A percentile compares a stretch with the other conserved stretches of the same genome.
Conservation (phyloP, 2,888 invertebrate genomes). For the Drosophila cognata region DNA sequence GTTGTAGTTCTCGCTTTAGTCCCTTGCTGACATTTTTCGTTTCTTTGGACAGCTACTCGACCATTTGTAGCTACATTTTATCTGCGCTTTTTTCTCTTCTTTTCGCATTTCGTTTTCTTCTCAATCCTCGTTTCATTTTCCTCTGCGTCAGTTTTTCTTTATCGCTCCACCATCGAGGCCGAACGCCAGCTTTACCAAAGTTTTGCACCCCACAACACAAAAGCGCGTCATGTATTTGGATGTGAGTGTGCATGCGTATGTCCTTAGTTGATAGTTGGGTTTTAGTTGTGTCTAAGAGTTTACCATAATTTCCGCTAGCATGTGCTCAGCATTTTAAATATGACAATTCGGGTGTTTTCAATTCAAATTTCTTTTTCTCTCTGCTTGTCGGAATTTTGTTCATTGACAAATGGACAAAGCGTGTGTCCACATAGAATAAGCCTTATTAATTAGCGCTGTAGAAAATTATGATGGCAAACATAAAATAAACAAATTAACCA, state of each 20-base stretch:
- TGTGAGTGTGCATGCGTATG: conserved; percentile 26
- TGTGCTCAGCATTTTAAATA: conserved; percentile 58
- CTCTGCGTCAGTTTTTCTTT: conserved; percentile 62
- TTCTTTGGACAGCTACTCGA: conserved; percentile 54
- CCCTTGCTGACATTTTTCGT: conserved; percentile 74
- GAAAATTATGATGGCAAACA: conserved; percentile 37
- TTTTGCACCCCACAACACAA: conserved; percentile 30
- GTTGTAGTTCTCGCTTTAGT: conserved; percentile 48
- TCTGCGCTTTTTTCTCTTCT: conserved; percentile 34
- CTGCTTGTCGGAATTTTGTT: conserved; percentile 16
- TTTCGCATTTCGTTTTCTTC: conserved; percentile 8
- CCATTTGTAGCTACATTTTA: conserved; percentile 66
- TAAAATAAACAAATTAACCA: conserved; percentile 9
- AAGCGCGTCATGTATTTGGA: conserved; percentile 4
- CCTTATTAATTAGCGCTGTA: conserved; percentile 56
- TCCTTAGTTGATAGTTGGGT: conserved; percentile 44
- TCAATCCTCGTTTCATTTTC: conserved; percentile 34
- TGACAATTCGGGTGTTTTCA: conserved; percentile 41
- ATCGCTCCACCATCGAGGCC: conserved; percentile 64
- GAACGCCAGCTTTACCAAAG: conserved; percentile 20
- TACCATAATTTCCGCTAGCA: conserved; percentile 52
- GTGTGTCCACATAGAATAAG: conserved; percentile 37
- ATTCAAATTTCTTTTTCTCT: conserved; percentile 33
- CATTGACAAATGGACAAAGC: conserved; percentile 33
- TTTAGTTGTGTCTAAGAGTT: conserved; percentile 58